Evolutionary conservation across 37 sponge, comb jelly and placozoan genomes (phyloP).

Genomic region (Aphrocallistes beatrix): DNA sequence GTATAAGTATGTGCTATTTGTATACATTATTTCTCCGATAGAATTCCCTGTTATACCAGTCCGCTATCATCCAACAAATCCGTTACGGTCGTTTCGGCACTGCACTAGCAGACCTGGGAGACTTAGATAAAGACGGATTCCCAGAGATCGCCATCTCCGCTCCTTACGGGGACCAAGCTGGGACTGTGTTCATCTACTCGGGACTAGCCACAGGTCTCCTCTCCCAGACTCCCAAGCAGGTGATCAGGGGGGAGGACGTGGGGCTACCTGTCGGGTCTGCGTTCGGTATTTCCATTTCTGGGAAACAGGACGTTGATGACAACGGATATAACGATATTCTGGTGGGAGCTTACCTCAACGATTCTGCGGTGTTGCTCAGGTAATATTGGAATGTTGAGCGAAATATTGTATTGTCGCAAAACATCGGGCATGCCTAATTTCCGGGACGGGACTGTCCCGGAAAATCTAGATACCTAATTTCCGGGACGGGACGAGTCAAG

Average conservation of each 20-base stretch:
- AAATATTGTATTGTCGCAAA: too few relatives aligned
- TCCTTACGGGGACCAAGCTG: constrained; percentile 42
- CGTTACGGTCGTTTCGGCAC: constrained; percentile 18
- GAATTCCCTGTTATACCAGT: background rate
- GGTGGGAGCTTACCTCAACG: background rate
- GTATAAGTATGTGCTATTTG: too few relatives aligned
- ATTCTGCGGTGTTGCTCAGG: background rate
- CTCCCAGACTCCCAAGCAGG: constrained; percentile 23
- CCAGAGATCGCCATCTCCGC: constrained; percentile 78
- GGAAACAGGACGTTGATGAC: background rate
- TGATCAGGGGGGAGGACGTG: background rate
- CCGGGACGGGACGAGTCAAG: too few relatives aligned
- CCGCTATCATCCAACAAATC: background rate
- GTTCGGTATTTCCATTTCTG: background rate
- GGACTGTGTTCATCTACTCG: constrained; percentile 55
- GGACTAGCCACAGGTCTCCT: constrained; percentile 14
- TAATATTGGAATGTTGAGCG: too few relatives aligned
- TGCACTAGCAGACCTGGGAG: constrained; percentile 26
- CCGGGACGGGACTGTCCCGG: too few relatives aligned
- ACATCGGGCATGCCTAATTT: too few relatives aligned
- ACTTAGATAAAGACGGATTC: constrained; percentile 22
- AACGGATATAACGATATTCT: constrained; percentile 5
- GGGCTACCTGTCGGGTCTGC: background rate
- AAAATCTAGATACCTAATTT: too few relatives aligned
- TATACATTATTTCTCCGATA: background rate